Percentiles rank a stretch among this genome's conserved stretches.
These are phyloP conservation scores for Mactromeris polynyma DNA, from an alignment of 2,888 invertebrate species.

Conservation along the genomic window DNA sequence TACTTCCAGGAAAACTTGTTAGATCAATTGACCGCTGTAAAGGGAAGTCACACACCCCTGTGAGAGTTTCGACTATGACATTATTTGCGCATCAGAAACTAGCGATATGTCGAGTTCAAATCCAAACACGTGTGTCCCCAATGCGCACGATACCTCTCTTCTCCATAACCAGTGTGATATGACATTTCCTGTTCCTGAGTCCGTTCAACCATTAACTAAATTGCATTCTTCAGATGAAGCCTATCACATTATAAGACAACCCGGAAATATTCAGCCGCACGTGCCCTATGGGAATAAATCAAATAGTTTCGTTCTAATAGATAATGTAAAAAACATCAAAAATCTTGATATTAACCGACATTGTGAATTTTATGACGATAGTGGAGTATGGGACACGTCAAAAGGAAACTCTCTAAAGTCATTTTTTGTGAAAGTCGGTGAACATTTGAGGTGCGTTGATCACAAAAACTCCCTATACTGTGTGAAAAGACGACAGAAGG, in stretches of 20 bases:
- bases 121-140: no score
- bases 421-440: neutral
- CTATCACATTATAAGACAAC: neutral
- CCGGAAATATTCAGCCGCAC: neutral
- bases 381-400: conserved; percentile 34
- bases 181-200: neutral
- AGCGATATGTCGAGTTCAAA: no score
- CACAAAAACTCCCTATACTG: conserved; percentile 22
- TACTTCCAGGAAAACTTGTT: no score
- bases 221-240: neutral
- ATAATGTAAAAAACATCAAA: conserved; percentile 20
- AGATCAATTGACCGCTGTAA: no score
- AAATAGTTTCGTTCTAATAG: conserved; percentile 35
- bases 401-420: conserved; percentile 33
- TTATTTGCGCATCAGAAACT: no score
- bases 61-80: no score
- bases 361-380: conserved; percentile 48
- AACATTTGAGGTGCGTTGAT: neutral
- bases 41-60: no score
- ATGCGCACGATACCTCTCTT: no score
- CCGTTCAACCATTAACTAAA: neutral
- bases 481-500: neutral
- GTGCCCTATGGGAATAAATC: conserved; percentile 45
- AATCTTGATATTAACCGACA: conserved; percentile 16
- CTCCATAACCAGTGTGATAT: no score